phyloP scores from a whole-genome alignment of 2,797 vertebrate species.

The Synaphobranchus kaupii region DNA sequence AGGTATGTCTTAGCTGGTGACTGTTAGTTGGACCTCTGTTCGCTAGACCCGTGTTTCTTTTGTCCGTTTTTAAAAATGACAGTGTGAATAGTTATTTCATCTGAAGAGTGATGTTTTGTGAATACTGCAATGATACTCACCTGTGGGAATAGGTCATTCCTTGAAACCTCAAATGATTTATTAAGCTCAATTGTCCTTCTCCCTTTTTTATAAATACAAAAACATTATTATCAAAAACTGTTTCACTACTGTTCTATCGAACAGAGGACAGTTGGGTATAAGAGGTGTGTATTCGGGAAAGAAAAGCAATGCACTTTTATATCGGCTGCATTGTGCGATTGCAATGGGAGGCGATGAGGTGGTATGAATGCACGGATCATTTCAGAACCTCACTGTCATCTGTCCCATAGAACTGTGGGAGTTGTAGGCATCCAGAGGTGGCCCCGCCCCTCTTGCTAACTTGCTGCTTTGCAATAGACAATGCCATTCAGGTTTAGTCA shows the following conservation, averaged over 20 bases:
- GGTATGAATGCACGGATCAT: not conserved
- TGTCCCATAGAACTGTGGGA: not conserved
- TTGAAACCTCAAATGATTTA: constrained; percentile 18
- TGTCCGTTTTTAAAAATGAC: constrained; percentile 62
- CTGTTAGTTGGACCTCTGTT: constrained; percentile 73
- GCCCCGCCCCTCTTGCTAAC: constrained; percentile 47
- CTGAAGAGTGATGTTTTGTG: constrained; percentile 21
- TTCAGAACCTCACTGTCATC: not conserved
- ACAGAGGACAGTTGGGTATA: not conserved
- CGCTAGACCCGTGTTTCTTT: constrained; percentile 54
- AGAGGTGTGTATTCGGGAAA: not conserved
- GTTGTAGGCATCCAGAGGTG: not conserved
- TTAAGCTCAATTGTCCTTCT: not conserved
- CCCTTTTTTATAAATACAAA: not conserved
- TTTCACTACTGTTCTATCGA: not conserved
- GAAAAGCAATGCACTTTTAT: constrained; percentile 34
- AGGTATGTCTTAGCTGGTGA: constrained; percentile 78
- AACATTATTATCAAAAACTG: not conserved
- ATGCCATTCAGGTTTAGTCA: constrained; percentile 61
- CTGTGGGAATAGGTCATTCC: not conserved
- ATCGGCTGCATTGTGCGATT: constrained; percentile 9
- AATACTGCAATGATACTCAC: constrained; percentile 6
- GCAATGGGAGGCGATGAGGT: not conserved
- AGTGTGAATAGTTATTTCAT: constrained; percentile 43
- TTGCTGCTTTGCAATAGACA: constrained; percentile 72